These are phyloP conservation scores for Rhopilema esculentum DNA, from an alignment of 30 jellyfish, hydroid and myxozoan genomes.

Conservation along the genomic window DNA sequence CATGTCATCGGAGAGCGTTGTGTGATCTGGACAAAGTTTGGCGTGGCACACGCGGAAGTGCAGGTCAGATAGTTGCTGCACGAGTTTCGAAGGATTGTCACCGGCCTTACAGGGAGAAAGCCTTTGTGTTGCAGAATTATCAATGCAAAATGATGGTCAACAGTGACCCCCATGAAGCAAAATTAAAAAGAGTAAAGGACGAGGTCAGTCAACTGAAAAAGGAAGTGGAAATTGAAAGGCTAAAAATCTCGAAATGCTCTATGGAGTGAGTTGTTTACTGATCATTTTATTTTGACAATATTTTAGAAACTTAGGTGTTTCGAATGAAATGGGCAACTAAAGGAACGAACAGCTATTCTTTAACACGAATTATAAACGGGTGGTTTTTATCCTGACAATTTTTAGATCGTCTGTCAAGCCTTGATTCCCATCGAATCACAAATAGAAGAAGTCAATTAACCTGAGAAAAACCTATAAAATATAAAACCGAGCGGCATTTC, in stretches of 20 bases:
- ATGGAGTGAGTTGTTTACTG: constrained; percentile 21
- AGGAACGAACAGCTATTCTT: too few relatives aligned
- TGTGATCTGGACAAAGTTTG: neutral
- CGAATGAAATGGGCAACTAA: too few relatives aligned
- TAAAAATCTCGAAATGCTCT: constrained; percentile 25
- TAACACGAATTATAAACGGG: too few relatives aligned
- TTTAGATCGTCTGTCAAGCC: neutral
- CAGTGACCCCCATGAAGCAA: constrained; percentile 36
- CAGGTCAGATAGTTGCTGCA: neutral
- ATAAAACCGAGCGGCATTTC: too few relatives aligned
- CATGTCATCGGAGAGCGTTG: neutral
- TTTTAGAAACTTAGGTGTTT: neutral
- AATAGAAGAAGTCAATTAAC: too few relatives aligned
- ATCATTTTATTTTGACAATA: too few relatives aligned
- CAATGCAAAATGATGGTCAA: neutral
- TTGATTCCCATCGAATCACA: too few relatives aligned
- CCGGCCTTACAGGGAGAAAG: too few relatives aligned
- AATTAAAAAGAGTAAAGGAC: constrained; percentile 26
- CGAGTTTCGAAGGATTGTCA: neutral
- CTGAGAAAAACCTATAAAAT: too few relatives aligned
- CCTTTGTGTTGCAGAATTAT: neutral
- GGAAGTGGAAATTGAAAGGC: constrained; percentile 34
- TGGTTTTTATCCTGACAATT: neutral
- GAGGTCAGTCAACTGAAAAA: constrained; percentile 35
- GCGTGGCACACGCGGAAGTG: constrained; percentile 31